Conservation (phyloP, 2,797 vertebrate species). For the Limnodromus scolopaceus region DNA sequence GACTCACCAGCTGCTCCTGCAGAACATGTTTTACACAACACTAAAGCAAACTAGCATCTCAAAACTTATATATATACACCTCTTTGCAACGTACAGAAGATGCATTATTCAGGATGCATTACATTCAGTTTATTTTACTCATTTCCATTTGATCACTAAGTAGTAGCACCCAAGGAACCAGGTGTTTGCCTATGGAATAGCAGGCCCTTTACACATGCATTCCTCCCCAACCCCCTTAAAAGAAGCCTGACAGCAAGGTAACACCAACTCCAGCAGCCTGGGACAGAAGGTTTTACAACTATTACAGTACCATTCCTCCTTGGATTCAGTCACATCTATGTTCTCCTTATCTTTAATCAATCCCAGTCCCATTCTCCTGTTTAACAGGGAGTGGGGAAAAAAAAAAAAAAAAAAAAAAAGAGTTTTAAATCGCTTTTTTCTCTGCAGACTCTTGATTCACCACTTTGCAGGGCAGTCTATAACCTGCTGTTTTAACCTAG, state of each 20-base stretch:
- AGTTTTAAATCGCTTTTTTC: too few relatives aligned
- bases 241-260: neutral
- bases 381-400: too few relatives aligned
- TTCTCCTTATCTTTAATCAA: neutral
- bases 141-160: neutral
- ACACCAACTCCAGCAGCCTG: neutral
- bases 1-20: neutral
- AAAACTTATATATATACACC: fast-evolving
- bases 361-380: neutral
- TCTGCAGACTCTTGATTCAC: neutral
- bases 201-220: neutral
- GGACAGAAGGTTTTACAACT: neutral
- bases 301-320: neutral
- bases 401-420: too few relatives aligned
- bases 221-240: neutral
- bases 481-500: slow-evolving; percentile 15
- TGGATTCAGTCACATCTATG: neutral
- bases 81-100: neutral
- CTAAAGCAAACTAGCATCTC: neutral
- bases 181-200: neutral
- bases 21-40: neutral
- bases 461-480: neutral
- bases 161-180: neutral
- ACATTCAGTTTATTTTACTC: neutral
- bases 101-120: neutral